A percentile compares a stretch with the other conserved stretches of the same genome.
Evolutionary conservation across 1,140 invertebrate species (phyloP).

Genomic region (Scaptomyza hsui): DNA sequence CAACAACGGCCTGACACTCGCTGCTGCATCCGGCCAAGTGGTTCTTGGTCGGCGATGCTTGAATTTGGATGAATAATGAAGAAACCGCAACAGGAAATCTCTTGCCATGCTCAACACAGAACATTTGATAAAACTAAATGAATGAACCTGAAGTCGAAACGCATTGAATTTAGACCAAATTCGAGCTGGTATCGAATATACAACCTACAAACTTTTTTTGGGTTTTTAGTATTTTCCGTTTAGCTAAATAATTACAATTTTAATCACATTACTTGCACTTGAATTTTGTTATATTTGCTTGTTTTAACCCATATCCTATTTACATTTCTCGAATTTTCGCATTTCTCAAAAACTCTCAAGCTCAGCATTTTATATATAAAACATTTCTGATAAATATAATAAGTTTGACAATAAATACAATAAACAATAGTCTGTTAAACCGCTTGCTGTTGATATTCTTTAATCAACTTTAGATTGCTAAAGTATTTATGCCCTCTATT

Average conservation of each 20-base stretch:
- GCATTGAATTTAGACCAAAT: conserved; percentile 79
- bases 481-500: too few relatives aligned
- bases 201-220: conserved; percentile 23
- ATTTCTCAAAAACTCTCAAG: conserved; percentile 29
- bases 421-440: conserved; percentile 8
- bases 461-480: too few relatives aligned
- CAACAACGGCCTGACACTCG: conserved; percentile 71
- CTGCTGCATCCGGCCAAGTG: conserved; percentile 8
- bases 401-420: conserved; percentile 34
- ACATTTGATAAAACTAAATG: conserved; percentile 61
- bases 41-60: not conserved
- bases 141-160: conserved; percentile 71
- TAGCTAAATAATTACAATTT: conserved; percentile 1
- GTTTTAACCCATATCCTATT: conserved; percentile 6
- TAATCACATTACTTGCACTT: conserved; percentile 38
- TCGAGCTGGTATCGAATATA: conserved; percentile 83
- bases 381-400: conserved; percentile 16
- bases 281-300: conserved; percentile 49
- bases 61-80: not conserved
- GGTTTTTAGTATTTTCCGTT: conserved; percentile 19
- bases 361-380: conserved; percentile 29
- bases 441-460: not conserved
- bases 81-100: conserved; percentile 69
- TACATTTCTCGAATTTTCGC: conserved; percentile 30
- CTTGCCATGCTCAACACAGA: conserved; percentile 74